phyloP scores from a whole-genome alignment of 2,797 vertebrate species.

The Chromis chromis region DNA sequence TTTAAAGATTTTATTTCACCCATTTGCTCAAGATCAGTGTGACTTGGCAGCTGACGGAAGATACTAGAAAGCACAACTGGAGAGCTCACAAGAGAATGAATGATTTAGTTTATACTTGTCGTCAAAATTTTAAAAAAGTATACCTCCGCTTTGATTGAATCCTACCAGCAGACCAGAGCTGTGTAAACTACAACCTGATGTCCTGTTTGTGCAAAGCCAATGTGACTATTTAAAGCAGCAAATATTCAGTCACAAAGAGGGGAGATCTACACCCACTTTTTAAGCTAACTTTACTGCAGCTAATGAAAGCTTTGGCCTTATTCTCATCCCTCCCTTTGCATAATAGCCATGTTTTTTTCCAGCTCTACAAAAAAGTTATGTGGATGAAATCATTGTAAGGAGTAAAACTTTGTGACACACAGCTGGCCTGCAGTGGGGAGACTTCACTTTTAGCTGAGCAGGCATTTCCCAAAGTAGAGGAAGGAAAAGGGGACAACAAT shows the following conservation, averaged over 20 bases:
- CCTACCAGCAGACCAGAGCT: slow-evolving; percentile 40
- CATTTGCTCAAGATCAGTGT: slow-evolving; percentile 6
- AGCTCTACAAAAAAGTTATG: slow-evolving; percentile 16
- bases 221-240: slow-evolving; percentile 26
- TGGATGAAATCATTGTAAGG: slow-evolving; percentile 44
- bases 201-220: slow-evolving; percentile 46
- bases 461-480: slow-evolving; percentile 76
- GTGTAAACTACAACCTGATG: slow-evolving; percentile 33
- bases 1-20: not conserved
- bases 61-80: slow-evolving; percentile 4
- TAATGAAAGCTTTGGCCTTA: slow-evolving; percentile 1
- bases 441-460: slow-evolving; percentile 76
- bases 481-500: slow-evolving; percentile 63
- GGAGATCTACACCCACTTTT: not conserved
- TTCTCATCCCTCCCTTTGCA: slow-evolving; percentile 17
- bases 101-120: not conserved
- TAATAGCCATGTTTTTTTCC: slow-evolving; percentile 5
- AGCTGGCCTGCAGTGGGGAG: slow-evolving; percentile 54
- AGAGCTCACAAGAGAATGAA: slow-evolving; percentile 14
- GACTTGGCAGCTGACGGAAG: not conserved
- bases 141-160: slow-evolving; percentile 50
- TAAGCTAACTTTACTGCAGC: slow-evolving; percentile 14
- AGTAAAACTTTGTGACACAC: slow-evolving; percentile 52
- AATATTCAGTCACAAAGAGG: slow-evolving; percentile 11
- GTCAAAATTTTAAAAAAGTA: too few species aligned